phyloP scores from a whole-genome alignment of 2,113 vertebrate genomes.

The Caloenas nicobarica region DNA sequence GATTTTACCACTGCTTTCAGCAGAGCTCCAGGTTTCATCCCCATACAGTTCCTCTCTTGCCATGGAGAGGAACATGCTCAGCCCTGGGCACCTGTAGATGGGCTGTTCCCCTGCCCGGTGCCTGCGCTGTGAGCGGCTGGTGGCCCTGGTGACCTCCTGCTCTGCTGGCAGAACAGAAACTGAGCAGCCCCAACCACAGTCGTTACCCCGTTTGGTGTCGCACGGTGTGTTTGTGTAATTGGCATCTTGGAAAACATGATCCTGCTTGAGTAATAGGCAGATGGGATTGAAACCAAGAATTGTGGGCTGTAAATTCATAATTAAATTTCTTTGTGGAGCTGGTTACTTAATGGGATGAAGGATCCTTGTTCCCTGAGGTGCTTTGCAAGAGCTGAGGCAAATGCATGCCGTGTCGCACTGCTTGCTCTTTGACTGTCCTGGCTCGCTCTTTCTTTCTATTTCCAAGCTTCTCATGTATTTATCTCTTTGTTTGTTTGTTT shows the following conservation, averaged over 20 bases:
- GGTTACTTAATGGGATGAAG: not conserved
- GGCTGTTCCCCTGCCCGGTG: not conserved
- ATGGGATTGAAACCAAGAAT: not conserved
- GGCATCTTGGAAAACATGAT: not conserved
- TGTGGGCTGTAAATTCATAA: not conserved
- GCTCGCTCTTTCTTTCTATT: not conserved
- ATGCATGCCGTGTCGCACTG: conserved; percentile 40
- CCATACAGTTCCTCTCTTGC: not conserved
- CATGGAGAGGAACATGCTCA: not conserved
- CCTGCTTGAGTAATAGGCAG: not conserved
- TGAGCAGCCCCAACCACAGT: not conserved
- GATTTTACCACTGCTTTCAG: not conserved
- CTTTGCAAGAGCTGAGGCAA: conserved; percentile 53
- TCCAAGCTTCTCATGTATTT: not conserved
- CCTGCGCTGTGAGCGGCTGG: not conserved
- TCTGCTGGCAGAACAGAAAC: not conserved
- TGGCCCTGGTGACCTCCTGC: not conserved
- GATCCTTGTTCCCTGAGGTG: not conserved
- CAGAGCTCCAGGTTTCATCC: not conserved
- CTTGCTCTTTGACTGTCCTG: conserved; percentile 37
- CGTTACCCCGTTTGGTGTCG: not conserved
- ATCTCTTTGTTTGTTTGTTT: not conserved
- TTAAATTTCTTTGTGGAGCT: not conserved
- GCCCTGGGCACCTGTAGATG: not conserved
- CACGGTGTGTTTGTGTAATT: not conserved